Percentiles rank a stretch among this genome's conserved stretches.
Evolutionary conservation across 2,797 vertebrate genomes (phyloP).

Genomic region (Triplophysa bombifrons): DNA sequence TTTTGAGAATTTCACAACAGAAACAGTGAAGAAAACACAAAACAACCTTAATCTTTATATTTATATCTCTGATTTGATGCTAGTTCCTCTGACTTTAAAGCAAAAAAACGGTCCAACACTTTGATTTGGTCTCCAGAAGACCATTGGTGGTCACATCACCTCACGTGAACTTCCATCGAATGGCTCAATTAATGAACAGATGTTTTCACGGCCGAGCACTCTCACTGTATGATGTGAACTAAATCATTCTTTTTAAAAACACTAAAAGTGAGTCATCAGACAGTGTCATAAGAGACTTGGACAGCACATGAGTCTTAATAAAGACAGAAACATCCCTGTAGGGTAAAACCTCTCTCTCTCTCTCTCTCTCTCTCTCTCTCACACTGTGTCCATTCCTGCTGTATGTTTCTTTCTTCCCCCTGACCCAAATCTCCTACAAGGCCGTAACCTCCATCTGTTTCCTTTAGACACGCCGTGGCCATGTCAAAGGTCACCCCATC

Average conservation of each 20-base stretch:
- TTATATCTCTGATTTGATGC: too few species aligned
- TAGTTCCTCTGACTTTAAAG: background rate
- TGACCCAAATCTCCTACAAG: conserved; percentile 21
- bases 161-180: conserved; percentile 9
- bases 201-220: conserved; percentile 5
- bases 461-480: conserved; percentile 50
- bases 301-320: conserved; percentile 48
- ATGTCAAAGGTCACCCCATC: conserved; percentile 55
- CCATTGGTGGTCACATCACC: background rate
- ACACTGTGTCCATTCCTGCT: background rate
- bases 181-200: conserved; percentile 26
- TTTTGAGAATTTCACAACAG: too few species aligned
- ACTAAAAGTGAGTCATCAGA: conserved; percentile 52
- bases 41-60: background rate
- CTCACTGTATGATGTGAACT: conserved; percentile 37
- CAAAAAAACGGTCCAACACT: background rate
- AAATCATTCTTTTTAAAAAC: conserved; percentile 32
- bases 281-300: conserved; percentile 37
- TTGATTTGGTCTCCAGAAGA: background rate
- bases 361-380: background rate
- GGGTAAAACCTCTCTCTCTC: conserved; percentile 17
- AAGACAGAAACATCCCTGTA: conserved; percentile 53
- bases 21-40: too few species aligned
- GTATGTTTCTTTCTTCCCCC: conserved; percentile 7
- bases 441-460: conserved; percentile 57